phyloP scores from a whole-genome alignment of 1,140 invertebrate genomes.

The Diplogasteroides magnus region DNA sequence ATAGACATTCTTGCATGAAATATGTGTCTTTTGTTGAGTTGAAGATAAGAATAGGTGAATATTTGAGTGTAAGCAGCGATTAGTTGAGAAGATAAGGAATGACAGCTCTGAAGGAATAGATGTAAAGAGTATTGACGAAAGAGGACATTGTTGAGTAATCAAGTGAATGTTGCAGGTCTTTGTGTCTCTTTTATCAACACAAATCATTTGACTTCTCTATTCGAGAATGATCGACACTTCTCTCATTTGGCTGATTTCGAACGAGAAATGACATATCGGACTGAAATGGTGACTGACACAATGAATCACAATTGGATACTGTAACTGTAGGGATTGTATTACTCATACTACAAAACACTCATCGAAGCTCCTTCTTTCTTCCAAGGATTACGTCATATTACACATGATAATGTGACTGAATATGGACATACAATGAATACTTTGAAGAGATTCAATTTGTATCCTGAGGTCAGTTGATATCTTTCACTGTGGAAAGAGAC shows the following conservation, averaged over 20 bases:
- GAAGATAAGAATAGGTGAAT: not conserved
- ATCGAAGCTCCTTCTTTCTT: constrained; percentile 66
- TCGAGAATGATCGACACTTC: constrained; percentile 61
- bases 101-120: not conserved
- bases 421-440: constrained; percentile 74
- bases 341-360: constrained; percentile 77
- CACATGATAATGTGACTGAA: constrained; percentile 72
- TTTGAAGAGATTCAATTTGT: constrained; percentile 73
- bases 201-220: constrained; percentile 54
- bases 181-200: constrained; percentile 37
- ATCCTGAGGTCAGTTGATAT: constrained; percentile 68
- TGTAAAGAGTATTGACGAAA: constrained; percentile 1
- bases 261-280: constrained; percentile 60
- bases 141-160: not conserved
- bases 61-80: not conserved
- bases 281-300: constrained; percentile 58
- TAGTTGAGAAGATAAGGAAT: constrained; percentile 4
- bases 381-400: constrained; percentile 65
- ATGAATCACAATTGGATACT: not conserved
- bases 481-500: too few species aligned
- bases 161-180: constrained; percentile 34
- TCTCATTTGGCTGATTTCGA: constrained; percentile 61
- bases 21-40: constrained; percentile 18
- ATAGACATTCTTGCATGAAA: too few species aligned
- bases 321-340: constrained; percentile 72